Percentiles rank a stretch among this genome's conserved stretches.
Evolutionary conservation across 2,113 vertebrate genomes (phyloP).

Genomic region (Lipophrys pholis): DNA sequence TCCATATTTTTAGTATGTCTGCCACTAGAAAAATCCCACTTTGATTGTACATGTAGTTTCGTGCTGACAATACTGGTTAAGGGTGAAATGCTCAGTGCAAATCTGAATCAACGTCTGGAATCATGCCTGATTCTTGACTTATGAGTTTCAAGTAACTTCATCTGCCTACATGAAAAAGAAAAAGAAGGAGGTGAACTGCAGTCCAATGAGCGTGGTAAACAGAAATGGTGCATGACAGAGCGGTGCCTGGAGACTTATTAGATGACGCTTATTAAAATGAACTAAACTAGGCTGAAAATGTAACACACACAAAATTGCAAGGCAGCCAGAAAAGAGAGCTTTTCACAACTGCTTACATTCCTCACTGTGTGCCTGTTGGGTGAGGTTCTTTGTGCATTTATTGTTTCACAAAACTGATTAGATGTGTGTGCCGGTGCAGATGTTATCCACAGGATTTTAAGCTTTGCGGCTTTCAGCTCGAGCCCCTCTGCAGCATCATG

Average conservation of each 20-base stretch:
- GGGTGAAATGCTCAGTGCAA: too few species aligned
- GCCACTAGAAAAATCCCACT: not conserved
- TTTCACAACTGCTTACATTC: conserved; percentile 25
- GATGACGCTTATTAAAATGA: conserved; percentile 45
- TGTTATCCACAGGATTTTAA: conserved; percentile 40
- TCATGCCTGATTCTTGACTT: not conserved
- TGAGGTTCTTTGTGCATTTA: conserved; percentile 15
- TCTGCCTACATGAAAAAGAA: not conserved
- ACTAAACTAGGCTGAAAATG: conserved; percentile 44
- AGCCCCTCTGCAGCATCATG: conserved; percentile 8
- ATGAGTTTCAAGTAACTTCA: not conserved
- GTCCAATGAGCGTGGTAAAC: conserved; percentile 26
- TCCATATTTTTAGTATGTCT: not conserved
- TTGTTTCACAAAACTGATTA: conserved; percentile 3
- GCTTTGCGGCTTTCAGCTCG: conserved; percentile 36
- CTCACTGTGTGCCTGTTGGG: not conserved
- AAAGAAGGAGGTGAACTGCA: conserved; percentile 8
- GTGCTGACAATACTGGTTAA: not conserved
- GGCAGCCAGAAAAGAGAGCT: not conserved
- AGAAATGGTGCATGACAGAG: conserved; percentile 54
- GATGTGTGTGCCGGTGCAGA: conserved; percentile 3
- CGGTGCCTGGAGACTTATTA: conserved; percentile 34
- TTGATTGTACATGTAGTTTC: not conserved
- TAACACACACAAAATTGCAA: conserved; percentile 16
- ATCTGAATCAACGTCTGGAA: not conserved